Evolutionary conservation across 2,113 vertebrate genomes (phyloP).

Genomic region (Gadus macrocephalus): DNA sequence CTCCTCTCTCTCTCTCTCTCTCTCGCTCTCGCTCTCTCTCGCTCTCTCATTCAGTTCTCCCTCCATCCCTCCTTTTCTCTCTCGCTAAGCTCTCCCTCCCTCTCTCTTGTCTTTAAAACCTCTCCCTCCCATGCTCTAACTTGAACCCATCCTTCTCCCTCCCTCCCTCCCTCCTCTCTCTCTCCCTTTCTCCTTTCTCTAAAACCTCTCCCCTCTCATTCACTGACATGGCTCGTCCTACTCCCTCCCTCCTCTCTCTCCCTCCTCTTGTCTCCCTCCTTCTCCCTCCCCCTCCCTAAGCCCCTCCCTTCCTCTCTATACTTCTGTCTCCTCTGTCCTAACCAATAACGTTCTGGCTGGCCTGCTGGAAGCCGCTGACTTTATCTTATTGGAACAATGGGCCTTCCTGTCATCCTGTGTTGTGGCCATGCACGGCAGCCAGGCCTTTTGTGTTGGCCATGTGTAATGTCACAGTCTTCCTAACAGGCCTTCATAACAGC

Average conservation of each 20-base stretch:
- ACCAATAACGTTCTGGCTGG: neutral
- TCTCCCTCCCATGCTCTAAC: no score
- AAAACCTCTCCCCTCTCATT: neutral
- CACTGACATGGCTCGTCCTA: no score
- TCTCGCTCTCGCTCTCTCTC: neutral
- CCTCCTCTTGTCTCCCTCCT: no score
- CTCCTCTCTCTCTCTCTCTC: neutral
- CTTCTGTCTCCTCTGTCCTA: neutral
- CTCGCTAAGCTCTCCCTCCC: conserved; percentile 10
- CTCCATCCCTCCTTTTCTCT: no score
- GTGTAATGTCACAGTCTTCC: conserved; percentile 19
- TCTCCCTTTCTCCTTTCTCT: neutral
- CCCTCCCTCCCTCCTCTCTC: neutral
- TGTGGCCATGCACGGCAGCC: conserved; percentile 12
- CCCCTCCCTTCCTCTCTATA: neutral
- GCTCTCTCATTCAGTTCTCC: neutral
- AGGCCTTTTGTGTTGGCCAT: conserved; percentile 28
- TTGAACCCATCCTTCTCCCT: no score
- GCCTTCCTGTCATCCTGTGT: conserved; percentile 29
- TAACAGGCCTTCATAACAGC: conserved; percentile 10
- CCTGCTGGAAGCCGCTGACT: conserved; percentile 40
- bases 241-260: no score
- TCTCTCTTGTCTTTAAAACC: neutral
- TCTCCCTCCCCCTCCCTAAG: neutral
- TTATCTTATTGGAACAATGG: conserved; percentile 18